These are phyloP conservation scores for Megaceryle maxima DNA, from an alignment of 2,113 vertebrate species.

Conservation along the genomic window DNA sequence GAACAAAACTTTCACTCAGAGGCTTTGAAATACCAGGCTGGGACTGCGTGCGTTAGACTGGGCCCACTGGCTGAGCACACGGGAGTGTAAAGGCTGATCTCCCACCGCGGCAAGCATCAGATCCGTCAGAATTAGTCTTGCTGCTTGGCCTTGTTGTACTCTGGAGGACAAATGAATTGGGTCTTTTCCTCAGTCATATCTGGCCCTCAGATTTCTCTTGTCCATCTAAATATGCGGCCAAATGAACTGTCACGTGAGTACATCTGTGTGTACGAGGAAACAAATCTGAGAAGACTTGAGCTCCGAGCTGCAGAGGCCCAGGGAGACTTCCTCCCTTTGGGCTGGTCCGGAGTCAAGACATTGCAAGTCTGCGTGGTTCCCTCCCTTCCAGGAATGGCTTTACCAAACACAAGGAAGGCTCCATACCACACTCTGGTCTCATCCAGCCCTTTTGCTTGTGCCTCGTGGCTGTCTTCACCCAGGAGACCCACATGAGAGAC, in stretches of 20 bases:
- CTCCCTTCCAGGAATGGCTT: not conserved
- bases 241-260: not conserved
- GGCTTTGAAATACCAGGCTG: not conserved
- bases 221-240: not conserved
- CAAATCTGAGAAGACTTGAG: not conserved
- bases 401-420: not conserved
- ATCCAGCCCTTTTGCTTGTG: not conserved
- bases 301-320: fast-evolving
- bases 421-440: not conserved
- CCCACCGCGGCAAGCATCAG: not conserved
- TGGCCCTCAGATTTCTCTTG: not conserved
- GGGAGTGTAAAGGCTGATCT: not conserved
- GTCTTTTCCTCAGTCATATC: not conserved
- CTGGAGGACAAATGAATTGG: not conserved
- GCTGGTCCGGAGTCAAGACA: not conserved
- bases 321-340: not conserved
- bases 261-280: not conserved
- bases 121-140: not conserved
- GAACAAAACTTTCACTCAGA: not conserved
- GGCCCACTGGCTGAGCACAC: fast-evolving
- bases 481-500: not conserved
- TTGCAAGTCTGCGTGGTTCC: not conserved
- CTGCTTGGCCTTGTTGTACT: not conserved
- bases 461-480: not conserved
- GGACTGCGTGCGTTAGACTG: not conserved